Evolutionary conservation across 2,888 invertebrate species (phyloP), one percentile per base, ranked within the genome.

Genomic region (Myopa tessellatipennis): DNA sequence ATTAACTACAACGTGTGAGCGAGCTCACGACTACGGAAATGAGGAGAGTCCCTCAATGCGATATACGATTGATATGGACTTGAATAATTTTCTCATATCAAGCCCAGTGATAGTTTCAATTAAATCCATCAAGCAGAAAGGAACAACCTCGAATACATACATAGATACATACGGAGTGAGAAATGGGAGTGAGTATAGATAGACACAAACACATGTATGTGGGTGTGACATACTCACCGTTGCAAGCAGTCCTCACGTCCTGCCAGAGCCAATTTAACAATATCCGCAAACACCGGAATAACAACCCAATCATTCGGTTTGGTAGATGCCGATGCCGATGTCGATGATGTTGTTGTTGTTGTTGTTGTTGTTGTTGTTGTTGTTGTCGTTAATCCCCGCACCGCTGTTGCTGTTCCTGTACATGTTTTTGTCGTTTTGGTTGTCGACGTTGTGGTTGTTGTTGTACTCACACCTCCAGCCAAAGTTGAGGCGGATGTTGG

Each of bases 271-370:
- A 89, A 87, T 86, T 89, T 88, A 84, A 89, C 89, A 86, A 89
- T 89, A 86, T 89, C 89, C 82, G 88, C 87, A 87, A 89, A 89
- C 82, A 89, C 89, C 82, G 89, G 89, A 84, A 89, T 88, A 83
- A 89, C 89, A 85, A 89, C 89, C 89, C 89, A 89, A 85, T 89
- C 89, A 83, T 88, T 89, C 80, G 87, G 87, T 84, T 87, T 88
- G 78, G 81, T 84, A 81, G 81, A 70, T 77, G 78, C 18, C 72
- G 82, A 65, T 71, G 78, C 67, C 50, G 76, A 68, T 60, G 78
- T 52, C 60, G 82, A 69, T 77, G 82, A 81, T 77, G 80, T 63
- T 76, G 77, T 36, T 40, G 80, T 74, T 74, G 79, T 12, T 77
- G 81, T 34, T 73, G 79, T 50, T 76, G 76, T 76, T 78, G 79